A percentile compares a stretch with the other conserved stretches of the same genome.
Evolutionary conservation across 2,888 invertebrate genomes (phyloP).

Genomic region (Axea sp.): DNA sequence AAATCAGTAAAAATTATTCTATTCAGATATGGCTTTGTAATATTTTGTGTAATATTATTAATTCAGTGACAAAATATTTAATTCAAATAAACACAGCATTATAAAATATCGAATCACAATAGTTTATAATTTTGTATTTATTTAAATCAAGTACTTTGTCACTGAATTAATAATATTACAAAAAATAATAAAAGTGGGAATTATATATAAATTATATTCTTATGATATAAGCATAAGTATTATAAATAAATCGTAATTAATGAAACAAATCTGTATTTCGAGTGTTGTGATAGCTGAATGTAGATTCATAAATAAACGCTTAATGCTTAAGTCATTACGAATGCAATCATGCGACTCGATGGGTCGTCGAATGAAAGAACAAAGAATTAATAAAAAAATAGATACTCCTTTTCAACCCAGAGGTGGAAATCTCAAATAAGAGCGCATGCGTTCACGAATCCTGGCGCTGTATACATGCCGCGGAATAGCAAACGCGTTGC

Average conservation of each 20-base stretch:
- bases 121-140: too few relatives aligned
- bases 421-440: conserved; percentile 35
- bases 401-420: conserved; percentile 39
- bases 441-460: conserved; percentile 42
- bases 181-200: too few relatives aligned
- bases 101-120: too few relatives aligned
- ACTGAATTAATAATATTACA: too few relatives aligned
- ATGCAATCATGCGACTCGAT: conserved; percentile 16
- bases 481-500: conserved; percentile 53
- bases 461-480: conserved; percentile 45
- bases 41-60: too few relatives aligned
- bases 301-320: not conserved
- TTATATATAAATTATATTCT: too few relatives aligned
- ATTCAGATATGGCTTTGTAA: too few relatives aligned
- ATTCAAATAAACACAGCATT: too few relatives aligned
- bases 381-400: conserved; percentile 36
- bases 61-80: too few relatives aligned
- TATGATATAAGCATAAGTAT: too few relatives aligned
- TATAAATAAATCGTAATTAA: not conserved
- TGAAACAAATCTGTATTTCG: not conserved
- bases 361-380: conserved; percentile 31
- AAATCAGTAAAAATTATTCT: too few relatives aligned
- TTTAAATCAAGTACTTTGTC: too few relatives aligned
- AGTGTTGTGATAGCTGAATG: not conserved
- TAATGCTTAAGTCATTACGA: conserved; percentile 17